Percentiles rank a stretch among this genome's conserved stretches.
Conservation (phyloP, 2,113 vertebrate genomes). For the Trochalopteron elliotii region DNA sequence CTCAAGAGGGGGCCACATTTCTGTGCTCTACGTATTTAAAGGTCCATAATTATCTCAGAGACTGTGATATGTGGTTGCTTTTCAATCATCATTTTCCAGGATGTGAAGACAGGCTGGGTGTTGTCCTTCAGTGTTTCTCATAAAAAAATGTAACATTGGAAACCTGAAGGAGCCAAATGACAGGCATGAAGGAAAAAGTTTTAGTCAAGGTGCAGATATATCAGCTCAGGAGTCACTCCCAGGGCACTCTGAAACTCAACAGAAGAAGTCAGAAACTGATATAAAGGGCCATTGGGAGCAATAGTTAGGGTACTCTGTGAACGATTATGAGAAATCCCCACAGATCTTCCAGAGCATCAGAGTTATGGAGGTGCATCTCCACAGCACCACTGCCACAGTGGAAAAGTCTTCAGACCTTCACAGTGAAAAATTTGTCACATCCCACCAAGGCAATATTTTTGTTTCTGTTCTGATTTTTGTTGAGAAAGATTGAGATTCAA, state of each 20-base stretch:
- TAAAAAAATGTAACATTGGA: neutral
- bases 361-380: fast-evolving
- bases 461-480: neutral
- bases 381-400: fast-evolving
- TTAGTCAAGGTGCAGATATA: fast-evolving
- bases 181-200: neutral
- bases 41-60: neutral
- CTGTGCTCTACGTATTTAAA: neutral
- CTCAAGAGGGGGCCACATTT: neutral
- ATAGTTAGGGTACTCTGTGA: neutral
- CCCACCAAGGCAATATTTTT: neutral
- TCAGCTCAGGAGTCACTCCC: neutral
- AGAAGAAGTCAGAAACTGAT: neutral
- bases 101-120: neutral
- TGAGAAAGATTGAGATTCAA: neutral
- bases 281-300: neutral
- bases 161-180: neutral
- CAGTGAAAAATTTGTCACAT: neutral
- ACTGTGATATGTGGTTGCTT: neutral
- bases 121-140: neutral
- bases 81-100: neutral
- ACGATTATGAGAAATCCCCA: neutral
- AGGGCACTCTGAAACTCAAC: neutral
- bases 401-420: neutral
- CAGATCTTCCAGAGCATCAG: neutral